These are phyloP conservation scores for Drosophila parabipectinata DNA, from an alignment of 1,140 invertebrate genomes.

Conservation along the genomic window DNA sequence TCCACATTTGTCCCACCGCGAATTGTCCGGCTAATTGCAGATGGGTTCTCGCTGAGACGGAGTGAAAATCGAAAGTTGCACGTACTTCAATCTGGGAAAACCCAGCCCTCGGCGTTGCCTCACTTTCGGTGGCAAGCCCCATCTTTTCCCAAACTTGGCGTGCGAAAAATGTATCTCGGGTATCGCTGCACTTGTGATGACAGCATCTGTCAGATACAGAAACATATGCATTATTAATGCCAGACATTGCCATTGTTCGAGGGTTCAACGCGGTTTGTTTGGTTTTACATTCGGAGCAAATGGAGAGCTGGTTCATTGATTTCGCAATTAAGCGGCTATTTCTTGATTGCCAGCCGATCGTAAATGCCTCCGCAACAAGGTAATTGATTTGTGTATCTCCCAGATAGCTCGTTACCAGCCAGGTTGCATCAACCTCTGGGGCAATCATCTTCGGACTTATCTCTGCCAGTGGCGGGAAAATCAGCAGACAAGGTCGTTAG, in stretches of 20 bases:
- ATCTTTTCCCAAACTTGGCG: slow-evolving; percentile 53
- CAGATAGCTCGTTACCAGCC: slow-evolving; percentile 46
- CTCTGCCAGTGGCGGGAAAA: slow-evolving; percentile 46
- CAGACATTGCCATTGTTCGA: slow-evolving; percentile 53
- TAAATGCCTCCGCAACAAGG: slow-evolving; percentile 14
- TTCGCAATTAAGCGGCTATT: slow-evolving; percentile 49
- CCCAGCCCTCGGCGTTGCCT: slow-evolving; percentile 25
- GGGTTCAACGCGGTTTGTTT: slow-evolving; percentile 47
- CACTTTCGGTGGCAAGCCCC: slow-evolving; percentile 26
- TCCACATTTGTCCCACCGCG: slow-evolving; percentile 36
- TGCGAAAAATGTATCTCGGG: slow-evolving; percentile 61
- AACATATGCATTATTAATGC: slow-evolving; percentile 52
- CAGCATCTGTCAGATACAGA: slow-evolving; percentile 50
- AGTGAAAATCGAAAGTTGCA: slow-evolving; percentile 45
- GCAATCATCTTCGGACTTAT: slow-evolving; percentile 36
- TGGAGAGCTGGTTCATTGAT: slow-evolving; percentile 45
- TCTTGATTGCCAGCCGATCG: slow-evolving; percentile 31
- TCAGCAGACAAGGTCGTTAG: slow-evolving; percentile 68
- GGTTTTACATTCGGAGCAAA: slow-evolving; percentile 39
- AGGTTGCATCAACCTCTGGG: slow-evolving; percentile 60
- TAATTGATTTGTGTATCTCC: slow-evolving; percentile 52
- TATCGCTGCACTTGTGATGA: slow-evolving; percentile 22
- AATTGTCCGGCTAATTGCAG: slow-evolving; percentile 36
- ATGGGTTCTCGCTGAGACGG: slow-evolving; percentile 16
- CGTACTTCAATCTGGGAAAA: neutral